These are phyloP conservation scores for Syngnathus floridae DNA, from an alignment of 2,113 vertebrate species.

Conservation along the genomic window DNA sequence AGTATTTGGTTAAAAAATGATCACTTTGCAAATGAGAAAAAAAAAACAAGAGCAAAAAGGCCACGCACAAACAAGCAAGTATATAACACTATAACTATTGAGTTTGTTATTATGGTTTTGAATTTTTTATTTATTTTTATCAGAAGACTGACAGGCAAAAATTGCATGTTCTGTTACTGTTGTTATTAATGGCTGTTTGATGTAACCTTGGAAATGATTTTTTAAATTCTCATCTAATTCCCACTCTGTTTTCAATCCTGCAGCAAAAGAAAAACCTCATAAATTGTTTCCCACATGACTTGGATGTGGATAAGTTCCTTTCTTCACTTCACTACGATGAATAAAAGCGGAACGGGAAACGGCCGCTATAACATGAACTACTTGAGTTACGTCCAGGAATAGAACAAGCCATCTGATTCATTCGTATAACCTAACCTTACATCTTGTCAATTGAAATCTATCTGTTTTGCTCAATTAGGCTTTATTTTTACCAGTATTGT, in stretches of 20 bases:
- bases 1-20: not conserved
- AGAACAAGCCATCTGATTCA: slow-evolving; percentile 52
- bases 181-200: not conserved
- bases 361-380: slow-evolving; percentile 17
- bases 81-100: not conserved
- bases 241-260: slow-evolving; percentile 15
- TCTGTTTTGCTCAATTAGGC: slow-evolving; percentile 17
- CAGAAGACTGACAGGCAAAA: not conserved
- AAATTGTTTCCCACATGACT: slow-evolving; percentile 87
- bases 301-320: slow-evolving; percentile 98
- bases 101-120: not conserved
- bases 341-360: slow-evolving; percentile 53
- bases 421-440: slow-evolving; percentile 19
- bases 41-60: not conserved
- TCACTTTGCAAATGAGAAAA: not conserved
- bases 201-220: not conserved
- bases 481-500: slow-evolving; percentile 12
- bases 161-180: not conserved
- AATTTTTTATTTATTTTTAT: not conserved
- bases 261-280: slow-evolving; percentile 85
- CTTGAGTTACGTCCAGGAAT: slow-evolving; percentile 45
- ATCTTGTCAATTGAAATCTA: slow-evolving; percentile 21
- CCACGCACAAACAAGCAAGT: not conserved
- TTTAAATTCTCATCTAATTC: slow-evolving; percentile 1
- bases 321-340: slow-evolving; percentile 96